A percentile compares a stretch with the other conserved stretches of the same genome.
Conservation (phyloP, 2,113 vertebrate species). For the Ardeotis arabs region DNA sequence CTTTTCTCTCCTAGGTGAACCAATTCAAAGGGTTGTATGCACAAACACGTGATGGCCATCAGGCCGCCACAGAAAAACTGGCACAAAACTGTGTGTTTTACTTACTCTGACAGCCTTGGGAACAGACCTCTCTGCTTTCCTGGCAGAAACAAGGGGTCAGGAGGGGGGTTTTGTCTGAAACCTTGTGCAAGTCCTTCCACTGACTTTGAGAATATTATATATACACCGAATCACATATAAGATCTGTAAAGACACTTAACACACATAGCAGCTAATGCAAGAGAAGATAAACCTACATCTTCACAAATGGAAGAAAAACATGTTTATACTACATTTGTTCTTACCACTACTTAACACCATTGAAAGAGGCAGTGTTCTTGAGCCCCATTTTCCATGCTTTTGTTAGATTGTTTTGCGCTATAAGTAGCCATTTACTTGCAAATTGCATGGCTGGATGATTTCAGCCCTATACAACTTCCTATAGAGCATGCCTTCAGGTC, state of each 20-base stretch:
- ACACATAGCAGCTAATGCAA: not conserved
- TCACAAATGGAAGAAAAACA: not conserved
- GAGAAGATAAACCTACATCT: not conserved
- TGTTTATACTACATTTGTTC: not conserved
- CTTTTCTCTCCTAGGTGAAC: not conserved
- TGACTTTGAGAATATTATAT: not conserved
- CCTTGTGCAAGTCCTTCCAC: not conserved
- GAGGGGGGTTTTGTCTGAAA: not conserved
- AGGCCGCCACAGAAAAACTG: not conserved
- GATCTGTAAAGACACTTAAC: not conserved
- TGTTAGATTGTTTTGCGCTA: not conserved
- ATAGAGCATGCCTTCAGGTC: not conserved
- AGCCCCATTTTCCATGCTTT: not conserved
- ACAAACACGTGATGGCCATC: not conserved
- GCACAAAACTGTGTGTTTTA: not conserved
- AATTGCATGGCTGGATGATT: not conserved
- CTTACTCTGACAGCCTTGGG: not conserved
- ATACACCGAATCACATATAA: no score
- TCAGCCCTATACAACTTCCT: not conserved
- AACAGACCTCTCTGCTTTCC: not conserved
- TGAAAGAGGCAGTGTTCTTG: slow-evolving; percentile 1
- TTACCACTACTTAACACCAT: not conserved
- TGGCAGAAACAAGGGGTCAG: not conserved
- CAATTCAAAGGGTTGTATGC: not conserved
- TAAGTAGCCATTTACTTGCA: not conserved